Evolutionary conservation across 1,140 invertebrate species (phyloP).

Genomic region (Uloborus diversus): DNA sequence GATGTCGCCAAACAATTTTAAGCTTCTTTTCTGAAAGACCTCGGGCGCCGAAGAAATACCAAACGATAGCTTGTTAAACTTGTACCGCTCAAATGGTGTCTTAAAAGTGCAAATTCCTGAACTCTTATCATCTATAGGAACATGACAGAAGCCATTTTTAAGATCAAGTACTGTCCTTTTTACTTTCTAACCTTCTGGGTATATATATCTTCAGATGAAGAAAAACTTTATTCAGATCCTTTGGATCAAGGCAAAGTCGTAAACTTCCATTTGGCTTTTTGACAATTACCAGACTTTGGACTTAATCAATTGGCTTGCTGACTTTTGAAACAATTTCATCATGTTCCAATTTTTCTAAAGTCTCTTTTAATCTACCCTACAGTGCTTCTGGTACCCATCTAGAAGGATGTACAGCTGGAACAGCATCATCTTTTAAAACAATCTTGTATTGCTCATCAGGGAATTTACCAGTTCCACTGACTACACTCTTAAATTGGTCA

Average conservation of each 20-base stretch:
- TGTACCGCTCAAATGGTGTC: too few species aligned
- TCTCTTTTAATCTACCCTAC: constrained; percentile 36
- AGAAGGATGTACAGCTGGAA: constrained; percentile 16
- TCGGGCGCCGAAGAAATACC: too few species aligned
- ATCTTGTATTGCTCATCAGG: neutral
- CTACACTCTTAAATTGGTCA: neutral
- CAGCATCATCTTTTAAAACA: neutral
- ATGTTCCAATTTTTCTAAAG: constrained; percentile 59
- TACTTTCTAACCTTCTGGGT: constrained; percentile 17
- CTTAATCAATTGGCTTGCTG: constrained; percentile 59
- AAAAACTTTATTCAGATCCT: constrained; percentile 60
- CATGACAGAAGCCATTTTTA: constrained; percentile 14
- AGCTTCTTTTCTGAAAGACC: too few species aligned
- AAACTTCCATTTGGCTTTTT: constrained; percentile 49
- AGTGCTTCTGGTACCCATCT: constrained; percentile 52
- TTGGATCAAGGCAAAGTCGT: constrained; percentile 58
- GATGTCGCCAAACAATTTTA: too few species aligned
- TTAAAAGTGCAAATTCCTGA: too few species aligned
- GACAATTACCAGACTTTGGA: constrained; percentile 56
- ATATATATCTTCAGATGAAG: neutral
- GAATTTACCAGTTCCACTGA: neutral
- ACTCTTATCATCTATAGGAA: too few species aligned
- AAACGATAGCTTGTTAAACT: too few species aligned
- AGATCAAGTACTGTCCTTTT: constrained; percentile 3
- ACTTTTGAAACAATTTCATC: too few species aligned